Base-by-base conservation (phyloP, 2,797 vertebrate species). In the Pelobates cultripes region DNA sequence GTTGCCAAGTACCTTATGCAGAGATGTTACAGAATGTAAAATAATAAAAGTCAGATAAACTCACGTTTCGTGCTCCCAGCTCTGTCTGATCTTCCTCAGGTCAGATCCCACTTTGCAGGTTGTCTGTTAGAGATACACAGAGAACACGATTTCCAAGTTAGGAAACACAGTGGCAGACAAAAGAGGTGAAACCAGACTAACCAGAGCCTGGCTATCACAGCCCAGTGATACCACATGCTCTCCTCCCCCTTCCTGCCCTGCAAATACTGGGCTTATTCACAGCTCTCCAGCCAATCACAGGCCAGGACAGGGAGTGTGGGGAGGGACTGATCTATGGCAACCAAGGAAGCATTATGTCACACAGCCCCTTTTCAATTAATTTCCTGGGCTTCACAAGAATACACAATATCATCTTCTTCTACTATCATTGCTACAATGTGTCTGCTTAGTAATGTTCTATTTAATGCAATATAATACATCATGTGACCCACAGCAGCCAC, bases 121-220 rank as follows among this genome's bases (percentile, higher is more conserved):
- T 51, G 47, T 5, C 47, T 51, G n/a, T n/a, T n/a, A n/a, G 47
- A 10, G 47, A 6, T 51, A 6, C 47, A 51, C 47, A 51, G 47
- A 51, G 47, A 6, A 1, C 47, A 6, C 5, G 47, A 51, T 51
- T 10, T 51, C 47, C 47, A 51, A 43, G 80, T 76, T 43, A 4
- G 13, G 15, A 67, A 68, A 69, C 60, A 66, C 75, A 82, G 70
- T 43, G 47, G 66, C 82, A 83, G 66, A 83, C 82, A 83, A 83
- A 79, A 79, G 82, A 83, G 67, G 77, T 55, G 75, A 72, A 83
- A 83, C 82, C 77, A 63, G 82, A 77, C 77, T 55, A 45, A 79
- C 77, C 77, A 79, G 82, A 73, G 43, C 28, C 28, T 28, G 0
- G 13, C 70, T 79, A 71, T 43, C 43, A 43, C 82, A 83, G 77